phyloP scores from a whole-genome alignment of 2,888 invertebrate species.

The Drosophila neoperkinsi region DNA sequence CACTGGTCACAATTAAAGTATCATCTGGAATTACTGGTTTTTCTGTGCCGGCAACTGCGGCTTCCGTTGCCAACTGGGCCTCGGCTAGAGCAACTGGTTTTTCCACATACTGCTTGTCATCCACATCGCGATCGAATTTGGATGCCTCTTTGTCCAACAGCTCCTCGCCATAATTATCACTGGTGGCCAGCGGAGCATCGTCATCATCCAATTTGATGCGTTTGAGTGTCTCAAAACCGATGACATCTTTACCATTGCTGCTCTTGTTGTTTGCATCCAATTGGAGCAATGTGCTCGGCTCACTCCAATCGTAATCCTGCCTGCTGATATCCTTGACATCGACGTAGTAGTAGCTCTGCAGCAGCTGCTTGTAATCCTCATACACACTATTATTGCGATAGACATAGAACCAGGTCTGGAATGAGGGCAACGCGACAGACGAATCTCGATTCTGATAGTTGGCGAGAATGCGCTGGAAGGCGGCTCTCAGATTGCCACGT shows the following conservation, averaged over 20 bases:
- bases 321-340: conserved; percentile 86
- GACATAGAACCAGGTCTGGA: conserved; percentile 89
- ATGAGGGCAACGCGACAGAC: conserved; percentile 85
- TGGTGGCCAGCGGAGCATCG: conserved; percentile 43
- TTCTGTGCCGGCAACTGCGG: conserved; percentile 50
- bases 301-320: conserved; percentile 79
- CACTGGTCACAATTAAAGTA: not conserved
- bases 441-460: conserved; percentile 75
- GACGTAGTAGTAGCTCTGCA: conserved; percentile 87
- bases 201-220: conserved; percentile 78
- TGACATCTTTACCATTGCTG: conserved; percentile 84
- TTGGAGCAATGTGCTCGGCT: conserved; percentile 71
- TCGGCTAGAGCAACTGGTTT: conserved; percentile 84
- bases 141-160: conserved; percentile 82
- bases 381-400: conserved; percentile 88
- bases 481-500: conserved; percentile 72
- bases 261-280: conserved; percentile 59
- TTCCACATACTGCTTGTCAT: conserved; percentile 85
- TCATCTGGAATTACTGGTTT: conserved; percentile 47
- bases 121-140: conserved; percentile 84
- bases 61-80: conserved; percentile 62
- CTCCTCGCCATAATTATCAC: conserved; percentile 76
- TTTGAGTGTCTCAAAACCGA: conserved; percentile 85
- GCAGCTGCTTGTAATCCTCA: conserved; percentile 87
- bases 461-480: conserved; percentile 73